Conservation (phyloP, 2,888 invertebrate species). For the Anorthoa munda region DNA sequence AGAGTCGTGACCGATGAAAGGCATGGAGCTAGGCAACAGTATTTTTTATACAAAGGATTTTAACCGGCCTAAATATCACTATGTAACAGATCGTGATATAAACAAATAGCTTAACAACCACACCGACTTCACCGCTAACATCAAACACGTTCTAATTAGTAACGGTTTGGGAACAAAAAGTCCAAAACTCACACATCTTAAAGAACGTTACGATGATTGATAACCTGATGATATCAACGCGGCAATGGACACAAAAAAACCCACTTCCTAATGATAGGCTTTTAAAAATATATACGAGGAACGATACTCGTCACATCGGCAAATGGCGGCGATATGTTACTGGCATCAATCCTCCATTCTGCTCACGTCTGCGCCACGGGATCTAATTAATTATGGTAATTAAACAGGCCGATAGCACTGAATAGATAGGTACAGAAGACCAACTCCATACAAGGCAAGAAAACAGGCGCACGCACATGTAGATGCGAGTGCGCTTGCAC, state of each 20-base stretch:
- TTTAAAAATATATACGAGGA: constrained; percentile 80
- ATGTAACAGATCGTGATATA: constrained; percentile 36
- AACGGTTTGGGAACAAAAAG: constrained; percentile 77
- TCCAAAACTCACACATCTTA: constrained; percentile 55
- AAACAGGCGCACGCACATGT: neutral
- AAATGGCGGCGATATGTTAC: constrained; percentile 88
- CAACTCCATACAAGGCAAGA: neutral
- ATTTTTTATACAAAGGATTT: neutral
- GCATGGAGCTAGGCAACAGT: neutral
- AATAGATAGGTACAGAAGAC: constrained; percentile 15
- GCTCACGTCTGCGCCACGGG: constrained; percentile 85
- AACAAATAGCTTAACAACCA: constrained; percentile 55
- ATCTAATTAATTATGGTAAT: constrained; percentile 90
- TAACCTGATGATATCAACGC: constrained; percentile 79
- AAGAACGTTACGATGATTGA: constrained; percentile 84
- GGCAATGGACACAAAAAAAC: constrained; percentile 81
- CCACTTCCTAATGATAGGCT: constrained; percentile 86
- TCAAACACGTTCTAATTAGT: constrained; percentile 74
- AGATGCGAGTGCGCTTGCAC: neutral
- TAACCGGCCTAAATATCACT: neutral
- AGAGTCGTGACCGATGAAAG: too few species aligned
- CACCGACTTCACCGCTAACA: constrained; percentile 39
- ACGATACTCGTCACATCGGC: constrained; percentile 82
- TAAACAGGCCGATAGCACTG: constrained; percentile 79
- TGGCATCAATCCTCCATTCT: constrained; percentile 89